A percentile compares a stretch with the other conserved stretches of the same genome.
Evolutionary conservation across 2,113 vertebrate species (phyloP).

Genomic region (Anoplopoma fimbria): DNA sequence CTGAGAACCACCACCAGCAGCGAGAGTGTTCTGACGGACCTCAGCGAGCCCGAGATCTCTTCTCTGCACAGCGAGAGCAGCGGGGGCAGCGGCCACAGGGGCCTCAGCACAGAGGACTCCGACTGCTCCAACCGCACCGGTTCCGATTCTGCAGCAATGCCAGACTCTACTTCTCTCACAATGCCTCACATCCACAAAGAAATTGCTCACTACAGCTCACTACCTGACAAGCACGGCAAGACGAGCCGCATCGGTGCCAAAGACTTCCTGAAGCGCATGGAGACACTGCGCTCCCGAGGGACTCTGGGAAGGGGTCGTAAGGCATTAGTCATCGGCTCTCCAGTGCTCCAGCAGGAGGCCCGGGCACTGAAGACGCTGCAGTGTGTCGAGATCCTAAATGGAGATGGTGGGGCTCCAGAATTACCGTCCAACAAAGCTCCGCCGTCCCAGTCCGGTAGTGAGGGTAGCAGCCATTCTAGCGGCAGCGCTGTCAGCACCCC

Average conservation of each 20-base stretch:
- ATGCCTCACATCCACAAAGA: constrained; percentile 80
- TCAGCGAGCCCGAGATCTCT: constrained; percentile 92
- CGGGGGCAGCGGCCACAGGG: constrained; percentile 87
- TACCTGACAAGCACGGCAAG: constrained; percentile 84
- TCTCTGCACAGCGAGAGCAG: constrained; percentile 95
- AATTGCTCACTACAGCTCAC: constrained; percentile 68
- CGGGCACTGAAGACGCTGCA: constrained; percentile 86
- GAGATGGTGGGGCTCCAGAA: constrained; percentile 74
- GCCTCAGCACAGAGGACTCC: constrained; percentile 80
- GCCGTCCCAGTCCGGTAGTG: constrained; percentile 83
- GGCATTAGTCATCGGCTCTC: constrained; percentile 87
- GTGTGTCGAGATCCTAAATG: constrained; percentile 88
- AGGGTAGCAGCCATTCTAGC: constrained; percentile 88
- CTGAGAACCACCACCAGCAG: constrained; percentile 93
- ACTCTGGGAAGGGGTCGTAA: constrained; percentile 76
- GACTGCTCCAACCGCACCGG: constrained; percentile 82
- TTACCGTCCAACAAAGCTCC: constrained; percentile 44
- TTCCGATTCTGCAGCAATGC: constrained; percentile 83
- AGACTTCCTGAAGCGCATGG: constrained; percentile 93
- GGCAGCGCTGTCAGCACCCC: constrained; percentile 87
- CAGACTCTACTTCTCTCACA: constrained; percentile 78
- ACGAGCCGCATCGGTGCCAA: constrained; percentile 87
- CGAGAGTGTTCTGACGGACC: constrained; percentile 95
- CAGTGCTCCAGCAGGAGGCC: constrained; percentile 88
- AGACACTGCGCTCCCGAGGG: constrained; percentile 88